A percentile compares a stretch with the other conserved stretches of the same genome.
Evolutionary conservation across 2,113 vertebrate genomes (phyloP).

Genomic region (Trinectes maculatus): DNA sequence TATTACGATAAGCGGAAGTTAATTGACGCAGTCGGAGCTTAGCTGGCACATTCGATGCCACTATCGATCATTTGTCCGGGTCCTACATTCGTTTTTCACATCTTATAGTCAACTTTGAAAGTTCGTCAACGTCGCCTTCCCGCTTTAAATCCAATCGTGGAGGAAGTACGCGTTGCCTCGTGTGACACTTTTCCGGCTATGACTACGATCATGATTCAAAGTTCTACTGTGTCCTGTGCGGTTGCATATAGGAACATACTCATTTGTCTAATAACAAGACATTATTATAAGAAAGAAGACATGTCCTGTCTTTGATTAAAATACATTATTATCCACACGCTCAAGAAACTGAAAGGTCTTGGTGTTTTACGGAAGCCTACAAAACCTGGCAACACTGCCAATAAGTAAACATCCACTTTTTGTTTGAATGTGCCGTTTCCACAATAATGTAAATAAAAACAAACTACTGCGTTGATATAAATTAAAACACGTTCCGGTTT

Average conservation of each 20-base stretch:
- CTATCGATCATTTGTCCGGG: rapidly evolving
- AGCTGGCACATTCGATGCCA: neutral
- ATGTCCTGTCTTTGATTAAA: neutral
- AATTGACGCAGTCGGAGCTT: rapidly evolving
- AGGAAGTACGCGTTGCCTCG: constrained; percentile 51
- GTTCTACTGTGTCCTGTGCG: rapidly evolving
- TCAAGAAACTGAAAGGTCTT: neutral
- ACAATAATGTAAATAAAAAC: neutral
- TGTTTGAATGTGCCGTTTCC: constrained; percentile 53
- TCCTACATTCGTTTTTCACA: too few relatives aligned
- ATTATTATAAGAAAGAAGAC: too few relatives aligned
- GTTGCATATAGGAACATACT: too few relatives aligned
- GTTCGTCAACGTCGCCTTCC: constrained; percentile 40
- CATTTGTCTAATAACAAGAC: too few relatives aligned
- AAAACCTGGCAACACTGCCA: constrained; percentile 45
- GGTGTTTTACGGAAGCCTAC: neutral
- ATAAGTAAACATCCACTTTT: constrained; percentile 21
- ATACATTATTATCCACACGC: neutral
- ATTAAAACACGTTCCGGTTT: neutral
- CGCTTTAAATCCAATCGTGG: constrained; percentile 60
- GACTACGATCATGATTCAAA: neutral
- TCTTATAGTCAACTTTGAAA: neutral
- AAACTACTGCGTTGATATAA: neutral
- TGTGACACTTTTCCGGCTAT: neutral
- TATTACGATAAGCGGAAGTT: neutral